These are phyloP conservation scores for Lucilia sericata DNA, from an alignment of 1,140 invertebrate species.

Conservation along the genomic window DNA sequence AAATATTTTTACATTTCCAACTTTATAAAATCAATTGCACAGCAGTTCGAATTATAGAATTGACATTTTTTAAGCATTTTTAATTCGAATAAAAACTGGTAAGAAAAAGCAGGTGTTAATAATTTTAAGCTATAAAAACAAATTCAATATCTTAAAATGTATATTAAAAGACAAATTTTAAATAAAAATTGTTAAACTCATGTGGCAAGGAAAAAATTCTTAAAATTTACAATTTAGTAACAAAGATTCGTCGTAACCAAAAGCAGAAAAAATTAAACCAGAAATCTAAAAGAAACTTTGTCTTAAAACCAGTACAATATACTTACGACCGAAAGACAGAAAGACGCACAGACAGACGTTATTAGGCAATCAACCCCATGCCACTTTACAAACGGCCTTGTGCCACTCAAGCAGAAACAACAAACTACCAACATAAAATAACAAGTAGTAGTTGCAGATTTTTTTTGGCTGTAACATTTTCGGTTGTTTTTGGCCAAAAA, in stretches of 20 bases:
- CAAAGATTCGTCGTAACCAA: not conserved
- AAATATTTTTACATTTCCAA: too few relatives aligned
- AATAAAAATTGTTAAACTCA: not conserved
- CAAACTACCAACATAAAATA: constrained; percentile 14
- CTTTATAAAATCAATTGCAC: too few relatives aligned
- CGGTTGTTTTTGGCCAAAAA: not conserved
- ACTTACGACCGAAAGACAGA: not conserved
- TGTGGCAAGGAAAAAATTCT: not conserved
- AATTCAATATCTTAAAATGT: not conserved
- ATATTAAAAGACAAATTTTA: not conserved
- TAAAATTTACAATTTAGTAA: not conserved
- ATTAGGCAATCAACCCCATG: constrained; percentile 32
- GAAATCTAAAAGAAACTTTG: not conserved
- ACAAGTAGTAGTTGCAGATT: not conserved
- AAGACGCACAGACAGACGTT: not conserved
- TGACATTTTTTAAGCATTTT: too few relatives aligned
- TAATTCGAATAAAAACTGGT: not conserved
- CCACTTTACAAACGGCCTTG: constrained; percentile 31
- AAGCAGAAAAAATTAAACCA: not conserved
- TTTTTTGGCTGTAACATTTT: not conserved
- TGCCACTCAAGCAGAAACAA: constrained; percentile 41
- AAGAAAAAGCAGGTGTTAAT: not conserved
- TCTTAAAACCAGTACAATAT: not conserved
- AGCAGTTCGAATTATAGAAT: too few relatives aligned
- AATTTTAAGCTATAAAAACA: not conserved